Conservation (phyloP, 1,140 invertebrate genomes). For the Lepidurus packardi region DNA sequence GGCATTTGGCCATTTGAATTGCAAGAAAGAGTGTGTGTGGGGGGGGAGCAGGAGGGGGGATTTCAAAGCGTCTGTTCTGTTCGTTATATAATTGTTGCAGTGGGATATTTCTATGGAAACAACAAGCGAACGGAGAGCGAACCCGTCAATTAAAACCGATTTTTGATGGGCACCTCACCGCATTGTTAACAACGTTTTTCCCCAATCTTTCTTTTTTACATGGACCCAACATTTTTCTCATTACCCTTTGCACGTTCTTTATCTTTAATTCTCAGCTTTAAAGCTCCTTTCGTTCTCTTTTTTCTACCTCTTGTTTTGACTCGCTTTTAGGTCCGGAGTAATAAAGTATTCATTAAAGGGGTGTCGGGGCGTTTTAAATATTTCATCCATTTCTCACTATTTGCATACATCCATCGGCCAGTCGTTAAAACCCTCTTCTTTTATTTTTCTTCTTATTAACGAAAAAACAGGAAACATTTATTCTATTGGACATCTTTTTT, state of each 20-base stretch:
- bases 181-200: constrained; percentile 15
- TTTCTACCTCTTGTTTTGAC: neutral
- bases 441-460: neutral
- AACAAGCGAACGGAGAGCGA: neutral
- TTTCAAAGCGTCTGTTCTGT: neutral
- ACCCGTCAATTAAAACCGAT: constrained; percentile 13
- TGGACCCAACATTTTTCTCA: neutral
- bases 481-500: no score
- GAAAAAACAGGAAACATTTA: neutral
- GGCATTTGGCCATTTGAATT: neutral
- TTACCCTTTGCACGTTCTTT: neutral
- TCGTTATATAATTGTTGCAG: neutral
- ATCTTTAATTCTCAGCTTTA: neutral
- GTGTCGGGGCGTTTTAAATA: constrained; percentile 21
- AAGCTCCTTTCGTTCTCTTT: neutral
- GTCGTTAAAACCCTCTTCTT: neutral
- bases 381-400: neutral
- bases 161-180: constrained; percentile 3
- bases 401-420: neutral
- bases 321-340: neutral
- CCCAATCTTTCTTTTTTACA: neutral
- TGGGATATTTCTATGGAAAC: neutral
- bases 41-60: neutral
- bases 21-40: neutral
- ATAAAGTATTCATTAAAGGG: constrained; percentile 20